phyloP scores from a whole-genome alignment of 2,888 invertebrate genomes.

The Empis livida region DNA sequence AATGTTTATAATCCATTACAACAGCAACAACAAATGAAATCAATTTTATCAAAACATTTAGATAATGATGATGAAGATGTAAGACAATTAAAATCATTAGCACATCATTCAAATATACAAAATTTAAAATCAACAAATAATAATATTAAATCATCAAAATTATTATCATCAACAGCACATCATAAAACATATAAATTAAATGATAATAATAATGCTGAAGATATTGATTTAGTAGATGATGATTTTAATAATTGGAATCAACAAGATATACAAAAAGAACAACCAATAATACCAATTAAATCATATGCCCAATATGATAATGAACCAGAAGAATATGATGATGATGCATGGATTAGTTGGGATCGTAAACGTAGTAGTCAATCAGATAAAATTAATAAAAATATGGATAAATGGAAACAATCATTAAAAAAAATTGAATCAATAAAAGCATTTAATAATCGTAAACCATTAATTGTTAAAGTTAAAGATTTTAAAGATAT shows the following conservation, averaged over 20 bases:
- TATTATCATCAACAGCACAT: neutral
- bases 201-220: neutral
- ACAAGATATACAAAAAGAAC: neutral
- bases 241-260: constrained; percentile 6
- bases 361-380: constrained; percentile 35
- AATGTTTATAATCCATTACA: neutral
- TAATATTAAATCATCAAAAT: neutral
- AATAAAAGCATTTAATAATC: constrained; percentile 10
- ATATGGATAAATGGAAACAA: too few species aligned
- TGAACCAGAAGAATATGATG: constrained; percentile 25
- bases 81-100: constrained; percentile 48
- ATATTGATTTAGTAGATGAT: neutral
- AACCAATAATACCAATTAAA: neutral
- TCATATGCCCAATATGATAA: constrained; percentile 15
- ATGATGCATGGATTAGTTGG: constrained; percentile 36
- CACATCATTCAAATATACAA: constrained; percentile 34
- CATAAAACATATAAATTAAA: neutral
- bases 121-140: too few species aligned
- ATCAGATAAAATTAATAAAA: too few species aligned
- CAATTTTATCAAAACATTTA: constrained; percentile 3
- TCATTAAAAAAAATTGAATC: constrained; percentile 8
- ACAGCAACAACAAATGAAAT: neutral
- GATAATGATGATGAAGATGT: constrained; percentile 51
- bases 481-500: constrained; percentile 1
- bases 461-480: constrained; percentile 9